Evolutionary conservation across 2,113 vertebrate species (phyloP).

Genomic region (Anseranas semipalmata): DNA sequence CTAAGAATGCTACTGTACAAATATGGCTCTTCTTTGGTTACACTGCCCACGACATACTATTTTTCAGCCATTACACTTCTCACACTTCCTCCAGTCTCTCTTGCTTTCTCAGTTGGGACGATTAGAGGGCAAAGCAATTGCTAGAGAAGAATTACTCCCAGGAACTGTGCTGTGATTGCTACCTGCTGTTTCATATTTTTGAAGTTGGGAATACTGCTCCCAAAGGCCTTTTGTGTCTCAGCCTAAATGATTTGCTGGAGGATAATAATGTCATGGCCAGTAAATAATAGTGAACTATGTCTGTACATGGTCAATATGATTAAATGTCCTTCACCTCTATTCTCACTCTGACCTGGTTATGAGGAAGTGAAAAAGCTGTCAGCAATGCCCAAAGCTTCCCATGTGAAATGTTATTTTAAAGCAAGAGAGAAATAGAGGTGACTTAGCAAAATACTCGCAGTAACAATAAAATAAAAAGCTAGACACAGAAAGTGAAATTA

Average conservation of each 20-base stretch:
- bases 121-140: constrained; percentile 81
- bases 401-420: constrained; percentile 60
- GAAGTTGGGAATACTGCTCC: constrained; percentile 77
- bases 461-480: constrained; percentile 11
- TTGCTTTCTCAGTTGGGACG: constrained; percentile 65
- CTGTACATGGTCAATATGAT: constrained; percentile 84
- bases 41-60: constrained; percentile 36
- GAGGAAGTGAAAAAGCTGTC: constrained; percentile 56
- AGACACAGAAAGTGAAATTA: constrained; percentile 31
- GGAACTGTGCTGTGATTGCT: constrained; percentile 78
- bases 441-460: constrained; percentile 39
- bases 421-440: constrained; percentile 30
- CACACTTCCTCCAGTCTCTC: constrained; percentile 25
- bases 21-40: constrained; percentile 52
- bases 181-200: constrained; percentile 81
- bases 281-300: constrained; percentile 86
- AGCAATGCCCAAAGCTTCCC: constrained; percentile 46
- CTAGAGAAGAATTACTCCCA: constrained; percentile 74
- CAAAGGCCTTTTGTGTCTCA: constrained; percentile 80
- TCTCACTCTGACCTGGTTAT: constrained; percentile 75
- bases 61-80: constrained; percentile 67
- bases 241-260: constrained; percentile 82
- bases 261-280: constrained; percentile 87
- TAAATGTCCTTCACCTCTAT: constrained; percentile 81
- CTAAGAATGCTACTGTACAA: constrained; percentile 68